Conservation (phyloP, 2,888 invertebrate genomes). For the Cephus spinipes region DNA sequence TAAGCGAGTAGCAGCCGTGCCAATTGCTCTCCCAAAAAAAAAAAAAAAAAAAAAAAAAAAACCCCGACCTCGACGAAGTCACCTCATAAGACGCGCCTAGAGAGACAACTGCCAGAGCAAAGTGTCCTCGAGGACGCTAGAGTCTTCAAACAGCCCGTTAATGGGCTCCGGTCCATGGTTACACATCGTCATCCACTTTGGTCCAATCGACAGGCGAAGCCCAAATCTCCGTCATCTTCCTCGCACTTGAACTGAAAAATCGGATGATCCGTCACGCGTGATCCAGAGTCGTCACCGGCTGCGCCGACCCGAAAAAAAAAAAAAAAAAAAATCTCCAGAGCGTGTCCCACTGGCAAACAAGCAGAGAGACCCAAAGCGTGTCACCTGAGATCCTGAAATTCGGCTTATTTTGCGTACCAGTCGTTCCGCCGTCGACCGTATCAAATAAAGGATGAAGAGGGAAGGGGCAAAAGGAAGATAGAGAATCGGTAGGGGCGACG, state of each 20-base stretch:
- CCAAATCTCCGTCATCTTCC: background rate
- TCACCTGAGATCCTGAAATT: background rate
- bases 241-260: background rate
- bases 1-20: too few species aligned
- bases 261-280: background rate
- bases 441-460: background rate
- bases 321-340: too few species aligned
- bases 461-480: background rate
- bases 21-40: too few species aligned
- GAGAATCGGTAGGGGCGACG: constrained; percentile 38
- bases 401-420: background rate
- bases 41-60: constrained; percentile 23
- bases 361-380: background rate
- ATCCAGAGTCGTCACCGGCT: background rate
- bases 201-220: background rate
- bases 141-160: constrained; percentile 48
- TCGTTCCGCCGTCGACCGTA: background rate
- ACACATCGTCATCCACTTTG: constrained; percentile 7
- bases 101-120: constrained; percentile 25
- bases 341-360: background rate
- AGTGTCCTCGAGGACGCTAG: constrained; percentile 35
- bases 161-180: constrained; percentile 33
- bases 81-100: constrained; percentile 38
- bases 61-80: constrained; percentile 37
- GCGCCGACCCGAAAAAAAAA: too few species aligned